Conservation (phyloP, 2,113 vertebrate genomes). For the Macrotis lagotis region DNA sequence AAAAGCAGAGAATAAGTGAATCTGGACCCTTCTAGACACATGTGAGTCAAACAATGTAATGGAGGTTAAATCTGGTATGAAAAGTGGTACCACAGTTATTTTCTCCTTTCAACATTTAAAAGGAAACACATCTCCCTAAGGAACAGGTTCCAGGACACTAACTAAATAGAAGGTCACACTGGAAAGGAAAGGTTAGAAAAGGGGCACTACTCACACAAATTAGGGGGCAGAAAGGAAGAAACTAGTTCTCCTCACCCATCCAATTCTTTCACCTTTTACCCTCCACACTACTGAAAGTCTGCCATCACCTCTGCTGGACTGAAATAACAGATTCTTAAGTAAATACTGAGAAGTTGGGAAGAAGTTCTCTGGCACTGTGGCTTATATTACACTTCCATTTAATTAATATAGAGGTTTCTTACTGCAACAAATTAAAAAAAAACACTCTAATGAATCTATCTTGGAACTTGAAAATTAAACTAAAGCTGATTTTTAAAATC, state of each 20-base stretch:
- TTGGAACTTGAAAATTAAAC: background rate
- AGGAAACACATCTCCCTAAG: background rate
- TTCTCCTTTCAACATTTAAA: background rate
- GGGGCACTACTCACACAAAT: background rate
- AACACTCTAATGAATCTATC: conserved; percentile 35
- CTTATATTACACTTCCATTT: conserved; percentile 9
- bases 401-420: background rate
- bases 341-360: background rate
- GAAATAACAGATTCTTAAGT: background rate
- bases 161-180: background rate
- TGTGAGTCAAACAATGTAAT: background rate
- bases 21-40: background rate
- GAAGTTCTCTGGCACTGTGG: background rate
- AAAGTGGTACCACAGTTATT: background rate
- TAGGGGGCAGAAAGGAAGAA: background rate
- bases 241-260: background rate
- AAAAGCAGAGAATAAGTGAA: background rate
- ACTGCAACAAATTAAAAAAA: background rate
- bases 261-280: background rate
- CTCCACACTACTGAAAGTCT: background rate
- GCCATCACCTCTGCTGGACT: background rate
- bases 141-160: background rate
- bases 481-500: background rate
- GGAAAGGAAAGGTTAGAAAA: background rate
- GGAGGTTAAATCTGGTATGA: background rate